phyloP scores from a whole-genome alignment of 2,888 invertebrate species.

The Pterostichus madidus region DNA sequence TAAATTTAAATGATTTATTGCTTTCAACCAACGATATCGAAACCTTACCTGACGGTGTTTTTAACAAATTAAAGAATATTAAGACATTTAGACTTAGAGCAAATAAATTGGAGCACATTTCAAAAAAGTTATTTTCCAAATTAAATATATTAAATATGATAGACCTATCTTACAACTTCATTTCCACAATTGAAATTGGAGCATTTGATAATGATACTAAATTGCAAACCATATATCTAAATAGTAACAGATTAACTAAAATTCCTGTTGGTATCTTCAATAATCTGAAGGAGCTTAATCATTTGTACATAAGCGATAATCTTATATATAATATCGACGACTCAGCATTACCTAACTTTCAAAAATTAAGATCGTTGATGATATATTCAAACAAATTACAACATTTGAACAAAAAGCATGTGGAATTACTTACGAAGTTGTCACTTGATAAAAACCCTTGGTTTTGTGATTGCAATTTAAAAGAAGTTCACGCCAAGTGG shows the following conservation, averaged over 20 bases:
- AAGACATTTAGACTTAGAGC: not conserved
- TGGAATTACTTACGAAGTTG: not conserved
- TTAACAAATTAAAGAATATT: not conserved
- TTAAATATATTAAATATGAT: not conserved
- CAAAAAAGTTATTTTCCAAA: not conserved
- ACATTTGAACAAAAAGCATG: not conserved
- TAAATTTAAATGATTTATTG: not conserved
- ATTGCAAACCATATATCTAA: not conserved
- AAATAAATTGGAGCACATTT: not conserved
- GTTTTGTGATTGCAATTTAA: not conserved
- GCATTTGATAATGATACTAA: not conserved
- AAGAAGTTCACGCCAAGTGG: not conserved
- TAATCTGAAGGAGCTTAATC: not conserved
- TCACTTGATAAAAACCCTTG: not conserved
- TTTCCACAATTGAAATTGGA: not conserved
- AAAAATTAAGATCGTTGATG: not conserved
- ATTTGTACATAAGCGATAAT: not conserved
- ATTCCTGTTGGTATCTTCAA: not conserved
- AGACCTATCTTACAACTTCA: not conserved
- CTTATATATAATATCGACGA: not conserved
- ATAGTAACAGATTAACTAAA: not conserved
- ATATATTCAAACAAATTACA: not conserved
- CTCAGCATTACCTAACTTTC: not conserved
- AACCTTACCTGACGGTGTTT: not conserved
- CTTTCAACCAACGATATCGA: not conserved